phyloP scores from a whole-genome alignment of 2,113 vertebrate genomes.

The Tinamus guttatus region DNA sequence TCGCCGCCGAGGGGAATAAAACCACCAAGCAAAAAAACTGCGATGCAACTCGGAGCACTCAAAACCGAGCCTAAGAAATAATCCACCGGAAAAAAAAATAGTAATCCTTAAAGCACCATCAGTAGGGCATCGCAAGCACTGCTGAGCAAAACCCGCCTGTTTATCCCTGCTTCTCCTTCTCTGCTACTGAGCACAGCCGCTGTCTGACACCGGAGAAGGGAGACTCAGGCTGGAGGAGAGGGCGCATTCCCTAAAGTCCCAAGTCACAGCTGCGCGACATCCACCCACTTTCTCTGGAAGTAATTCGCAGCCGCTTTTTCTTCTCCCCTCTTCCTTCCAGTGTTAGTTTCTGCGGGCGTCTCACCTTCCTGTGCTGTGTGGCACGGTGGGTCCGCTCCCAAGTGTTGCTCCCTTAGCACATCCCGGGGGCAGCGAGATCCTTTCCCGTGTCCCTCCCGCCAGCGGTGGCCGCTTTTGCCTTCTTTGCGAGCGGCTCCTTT shows the following conservation, averaged over 20 bases:
- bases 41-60: background rate
- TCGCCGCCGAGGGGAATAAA: background rate
- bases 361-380: background rate
- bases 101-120: slow-evolving; percentile 44
- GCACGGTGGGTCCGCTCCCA: background rate
- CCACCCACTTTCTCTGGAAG: slow-evolving; percentile 56
- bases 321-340: background rate
- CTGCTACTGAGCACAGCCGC: background rate
- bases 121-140: background rate
- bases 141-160: background rate
- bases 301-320: background rate
- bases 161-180: background rate
- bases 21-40: background rate
- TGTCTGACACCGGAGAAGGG: background rate
- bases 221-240: background rate
- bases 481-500: background rate
- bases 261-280: slow-evolving; percentile 25
- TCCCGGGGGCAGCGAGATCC: background rate
- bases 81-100: background rate
- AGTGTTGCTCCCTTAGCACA: background rate
- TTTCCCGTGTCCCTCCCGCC: background rate
- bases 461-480: background rate
- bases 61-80: slow-evolving; percentile 30
- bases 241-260: slow-evolving; percentile 32
- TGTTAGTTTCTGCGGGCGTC: background rate